Evolutionary conservation across 2,888 invertebrate species (phyloP).

Genomic region (Agrotis segetum): DNA sequence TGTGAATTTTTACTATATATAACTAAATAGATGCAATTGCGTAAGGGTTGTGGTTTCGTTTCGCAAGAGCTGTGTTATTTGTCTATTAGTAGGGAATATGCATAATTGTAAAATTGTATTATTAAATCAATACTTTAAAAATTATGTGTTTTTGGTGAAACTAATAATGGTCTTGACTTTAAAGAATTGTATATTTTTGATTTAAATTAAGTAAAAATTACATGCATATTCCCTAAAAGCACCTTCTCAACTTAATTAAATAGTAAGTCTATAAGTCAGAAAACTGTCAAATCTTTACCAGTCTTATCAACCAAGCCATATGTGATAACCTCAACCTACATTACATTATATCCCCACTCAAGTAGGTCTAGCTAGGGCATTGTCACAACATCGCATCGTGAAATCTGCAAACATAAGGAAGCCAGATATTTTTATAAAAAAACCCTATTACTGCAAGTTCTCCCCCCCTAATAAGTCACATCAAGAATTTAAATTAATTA

Average conservation of each 20-base stretch:
- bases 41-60: neutral
- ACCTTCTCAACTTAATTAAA: neutral
- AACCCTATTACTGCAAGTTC: too few species aligned
- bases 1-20: neutral
- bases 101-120: too few species aligned
- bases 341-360: neutral
- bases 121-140: too few species aligned
- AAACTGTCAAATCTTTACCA: neutral
- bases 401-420: neutral
- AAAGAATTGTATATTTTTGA: too few species aligned
- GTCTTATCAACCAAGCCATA: constrained; percentile 14
- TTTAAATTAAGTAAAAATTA: too few species aligned
- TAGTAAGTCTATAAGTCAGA: neutral
- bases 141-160: too few species aligned
- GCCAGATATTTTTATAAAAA: neutral
- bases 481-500: neutral
- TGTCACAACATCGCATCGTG: neutral
- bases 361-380: neutral
- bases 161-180: too few species aligned
- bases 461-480: neutral
- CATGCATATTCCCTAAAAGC: neutral
- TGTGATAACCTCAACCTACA: neutral
- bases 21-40: neutral
- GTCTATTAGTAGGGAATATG: too few species aligned
- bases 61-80: neutral